Evolutionary conservation across 2,888 invertebrate genomes (phyloP), one percentile per base, ranked within the genome.

Genomic region (Synergus umbraculus): DNA sequence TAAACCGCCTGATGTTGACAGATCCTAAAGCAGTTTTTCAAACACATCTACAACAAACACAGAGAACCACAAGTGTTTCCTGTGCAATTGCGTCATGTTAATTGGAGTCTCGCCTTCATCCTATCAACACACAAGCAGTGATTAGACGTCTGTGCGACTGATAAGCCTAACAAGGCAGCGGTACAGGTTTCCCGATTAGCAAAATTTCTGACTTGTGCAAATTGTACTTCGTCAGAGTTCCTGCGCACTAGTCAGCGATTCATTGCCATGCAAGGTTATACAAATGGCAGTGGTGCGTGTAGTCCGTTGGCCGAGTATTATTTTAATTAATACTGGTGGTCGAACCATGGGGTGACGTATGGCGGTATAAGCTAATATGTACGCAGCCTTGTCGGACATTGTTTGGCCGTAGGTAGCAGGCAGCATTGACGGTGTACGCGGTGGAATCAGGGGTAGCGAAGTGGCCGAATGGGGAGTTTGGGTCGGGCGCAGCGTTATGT

Each of bases 361-460:
- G 84, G 83, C 85, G 79, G 85, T 86, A 89, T 82, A 85, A 88
- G 89, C 88, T 89, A 90, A 91, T 91, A 90, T 91, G 90, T 90
- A 89, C 90, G 87, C 88, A 90, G 89, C 88, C 89, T 90, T 91
- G 91, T 91, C 87, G 90, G 88, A 91, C 90, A 91, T 90, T 91
- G 91, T 91, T 91, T 90, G 90, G 85, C 86, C 88, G 88, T 83
- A 84, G 80, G 83, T 76, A 82, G 82, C 80, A 77, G 84, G 83
- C 83, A 64, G 73, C 81, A 80, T 82, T 29, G 63, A 49, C 64
- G 64, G 78, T 76, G 81, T 78, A 82, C 80, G 65, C 76, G 77
- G 76, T 58, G 66, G 65, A 60, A 78, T 66, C 78, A 67, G 78
- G 82, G 84, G 83, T 78, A 85, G 86, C 85, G 79, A 84, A 82